phyloP scores from a whole-genome alignment of 1,140 invertebrate genomes.

The Bombus fervidus region DNA sequence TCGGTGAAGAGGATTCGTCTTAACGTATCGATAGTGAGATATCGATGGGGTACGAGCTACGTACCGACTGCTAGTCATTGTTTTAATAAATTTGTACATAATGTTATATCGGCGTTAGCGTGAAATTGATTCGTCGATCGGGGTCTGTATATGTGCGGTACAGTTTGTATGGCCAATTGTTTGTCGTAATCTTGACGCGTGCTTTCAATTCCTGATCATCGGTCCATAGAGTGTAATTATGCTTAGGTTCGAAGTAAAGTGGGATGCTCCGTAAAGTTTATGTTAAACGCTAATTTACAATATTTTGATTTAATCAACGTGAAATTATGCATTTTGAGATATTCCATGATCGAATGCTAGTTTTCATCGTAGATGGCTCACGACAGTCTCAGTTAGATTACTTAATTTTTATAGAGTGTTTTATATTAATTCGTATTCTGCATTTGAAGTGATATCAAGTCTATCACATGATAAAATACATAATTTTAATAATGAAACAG shows the following conservation, averaged over 20 bases:
- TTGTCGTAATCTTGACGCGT: not conserved
- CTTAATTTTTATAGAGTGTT: not conserved
- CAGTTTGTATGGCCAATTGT: constrained; percentile 29
- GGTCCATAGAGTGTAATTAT: not conserved
- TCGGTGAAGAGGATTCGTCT: constrained; percentile 7
- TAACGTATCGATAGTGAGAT: not conserved
- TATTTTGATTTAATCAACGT: not conserved
- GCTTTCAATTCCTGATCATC: constrained; percentile 3
- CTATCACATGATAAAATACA: not conserved
- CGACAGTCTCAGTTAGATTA: not conserved
- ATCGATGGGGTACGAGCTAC: constrained; percentile 9
- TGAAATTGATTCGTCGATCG: constrained; percentile 41
- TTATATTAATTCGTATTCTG: not conserved
- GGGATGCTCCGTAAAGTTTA: not conserved
- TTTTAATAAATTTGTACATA: constrained; percentile 68
- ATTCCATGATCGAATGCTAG: not conserved
- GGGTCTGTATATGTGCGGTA: constrained; percentile 27
- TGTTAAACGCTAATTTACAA: not conserved
- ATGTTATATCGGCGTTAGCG: constrained; percentile 58
- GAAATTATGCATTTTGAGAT: not conserved
- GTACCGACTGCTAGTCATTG: constrained; percentile 55
- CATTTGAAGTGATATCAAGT: no score
- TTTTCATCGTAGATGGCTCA: no score
- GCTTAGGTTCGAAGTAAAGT: not conserved
- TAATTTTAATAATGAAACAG: not conserved